Evolutionary conservation across 2,113 vertebrate species (phyloP), one percentile per base, ranked within the genome.

Genomic region (Salvelinus sp.): DNA sequence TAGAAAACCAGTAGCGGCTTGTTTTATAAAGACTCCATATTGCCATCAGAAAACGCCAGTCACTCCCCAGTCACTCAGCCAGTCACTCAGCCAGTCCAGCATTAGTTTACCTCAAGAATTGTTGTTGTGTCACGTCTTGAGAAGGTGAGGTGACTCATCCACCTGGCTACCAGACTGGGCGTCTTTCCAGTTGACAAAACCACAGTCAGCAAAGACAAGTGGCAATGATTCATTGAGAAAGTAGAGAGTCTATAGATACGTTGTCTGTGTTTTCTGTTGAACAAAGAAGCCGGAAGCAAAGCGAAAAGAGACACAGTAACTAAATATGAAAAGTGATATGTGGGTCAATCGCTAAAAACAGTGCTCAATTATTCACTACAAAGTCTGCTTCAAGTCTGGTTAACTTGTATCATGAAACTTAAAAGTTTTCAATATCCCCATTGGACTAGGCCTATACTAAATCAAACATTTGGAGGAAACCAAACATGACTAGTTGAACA

Each of bases 401-500:
- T 44, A 44, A 44, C 38, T 10, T 1, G 1, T 44, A 44, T 33
- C 33, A 33, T 33, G 33, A 33, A 33, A 33, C 6, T 33, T 6
- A 6, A 33, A 33, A 33, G 13, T 57, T 69, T 50, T 76, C 6
- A 13, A 33, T 33, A 23, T 73, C 10, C 44, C 23, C 2, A 1
- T 38, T 30, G 44, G 72, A 2, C 38, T 9, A 44, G 38, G 38
- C 7, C 38, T 44, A 54, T 64, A 44, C 7, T 12, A 57, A 81
- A 48, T 23, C 60, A 73, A 66, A 74, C 75, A 65, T 62, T 48
- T 22, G 20, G 9, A 76, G 18, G 6, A 16, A 18, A 10, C 67
- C 71, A 76, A 77, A 84, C 76, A 50, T 33, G 48, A 12, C n/a
- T 74, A 44, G 71, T 23, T 1, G 27, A 23, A 72, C 50, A 47